Percentiles rank a stretch among this genome's conserved stretches.
Evolutionary conservation across 2,113 vertebrate species (phyloP).

Genomic region (Oxyruncus cristatus): DNA sequence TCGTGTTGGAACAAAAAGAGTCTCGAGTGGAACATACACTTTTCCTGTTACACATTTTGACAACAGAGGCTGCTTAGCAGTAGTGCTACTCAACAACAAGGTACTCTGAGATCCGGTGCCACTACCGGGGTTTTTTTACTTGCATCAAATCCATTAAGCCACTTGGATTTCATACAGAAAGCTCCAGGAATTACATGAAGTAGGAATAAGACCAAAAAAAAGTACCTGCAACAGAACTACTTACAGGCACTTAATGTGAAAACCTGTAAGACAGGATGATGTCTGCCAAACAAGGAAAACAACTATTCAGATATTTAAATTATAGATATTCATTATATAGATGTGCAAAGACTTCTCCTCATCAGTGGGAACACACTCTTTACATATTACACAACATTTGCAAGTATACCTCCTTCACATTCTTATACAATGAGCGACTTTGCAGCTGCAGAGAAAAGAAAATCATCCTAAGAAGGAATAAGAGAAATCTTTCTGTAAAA

Average conservation of each 20-base stretch:
- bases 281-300: neutral
- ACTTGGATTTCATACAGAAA: neutral
- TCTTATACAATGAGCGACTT: neutral
- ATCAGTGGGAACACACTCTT: neutral
- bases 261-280: neutral
- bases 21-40: neutral
- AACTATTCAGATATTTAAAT: neutral
- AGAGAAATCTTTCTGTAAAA: neutral
- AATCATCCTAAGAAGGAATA: neutral
- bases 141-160: neutral
- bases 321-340: neutral
- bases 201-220: neutral
- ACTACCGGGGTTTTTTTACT: neutral
- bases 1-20: neutral
- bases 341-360: neutral
- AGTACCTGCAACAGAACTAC: neutral
- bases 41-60: neutral
- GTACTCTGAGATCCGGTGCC: neutral
- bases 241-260: neutral
- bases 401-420: neutral
- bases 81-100: neutral
- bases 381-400: neutral
- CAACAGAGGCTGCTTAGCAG: neutral
- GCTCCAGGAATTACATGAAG: neutral
- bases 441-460: neutral